phyloP scores from a whole-genome alignment of 2,797 vertebrate genomes.

The Tenualosa thibaudeaui region DNA sequence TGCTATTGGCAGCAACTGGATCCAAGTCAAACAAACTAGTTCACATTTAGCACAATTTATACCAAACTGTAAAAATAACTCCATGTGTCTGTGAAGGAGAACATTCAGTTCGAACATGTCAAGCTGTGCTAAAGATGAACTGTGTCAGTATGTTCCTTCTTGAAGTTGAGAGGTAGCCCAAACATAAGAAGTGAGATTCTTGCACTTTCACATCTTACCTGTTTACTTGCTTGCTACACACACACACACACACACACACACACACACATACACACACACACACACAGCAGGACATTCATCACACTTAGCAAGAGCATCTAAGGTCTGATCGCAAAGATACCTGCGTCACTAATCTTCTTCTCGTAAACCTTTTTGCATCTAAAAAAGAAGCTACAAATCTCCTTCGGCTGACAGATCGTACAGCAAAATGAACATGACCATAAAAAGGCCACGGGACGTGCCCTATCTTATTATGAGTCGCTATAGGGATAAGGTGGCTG shows the following conservation, averaged over 20 bases:
- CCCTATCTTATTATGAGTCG: background rate
- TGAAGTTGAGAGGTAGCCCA: background rate
- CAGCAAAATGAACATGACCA: background rate
- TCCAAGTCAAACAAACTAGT: conserved; percentile 16
- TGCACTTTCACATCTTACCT: background rate
- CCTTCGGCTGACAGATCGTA: background rate
- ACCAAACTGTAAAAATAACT: background rate
- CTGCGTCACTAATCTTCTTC: background rate
- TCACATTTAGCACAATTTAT: background rate
- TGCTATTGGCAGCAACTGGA: background rate
- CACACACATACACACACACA: background rate
- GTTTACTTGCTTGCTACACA: background rate
- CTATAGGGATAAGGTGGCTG: background rate
- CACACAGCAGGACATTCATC: background rate
- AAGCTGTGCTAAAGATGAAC: background rate
- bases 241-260: background rate
- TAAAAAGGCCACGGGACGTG: background rate
- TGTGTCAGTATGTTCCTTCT: background rate
- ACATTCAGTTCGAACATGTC: conserved; percentile 12
- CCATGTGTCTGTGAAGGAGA: background rate
- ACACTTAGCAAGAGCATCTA: background rate
- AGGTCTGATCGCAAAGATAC: background rate
- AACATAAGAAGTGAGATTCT: background rate
- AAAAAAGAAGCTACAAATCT: background rate
- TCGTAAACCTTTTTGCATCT: background rate